Base-by-base conservation (phyloP, 2,113 vertebrate species). In the Hippocampus abdominalis region DNA sequence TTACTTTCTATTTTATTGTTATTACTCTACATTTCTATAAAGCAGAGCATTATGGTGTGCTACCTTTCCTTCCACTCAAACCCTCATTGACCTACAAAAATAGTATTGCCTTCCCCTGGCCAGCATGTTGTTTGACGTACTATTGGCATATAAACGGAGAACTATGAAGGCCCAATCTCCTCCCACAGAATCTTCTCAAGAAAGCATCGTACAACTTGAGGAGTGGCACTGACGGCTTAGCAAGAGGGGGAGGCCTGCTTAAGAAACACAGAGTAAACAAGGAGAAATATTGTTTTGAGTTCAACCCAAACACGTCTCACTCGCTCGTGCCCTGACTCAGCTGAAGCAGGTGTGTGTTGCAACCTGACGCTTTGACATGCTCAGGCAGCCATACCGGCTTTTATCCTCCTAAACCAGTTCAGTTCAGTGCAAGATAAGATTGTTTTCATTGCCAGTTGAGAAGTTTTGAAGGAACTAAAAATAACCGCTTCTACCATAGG, bases 311-410 rank as follows among this genome's bases (percentile, higher is more conserved):
- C n/a, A 63, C 57, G 72, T 70, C 73, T 81, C 68, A 46, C 72
- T 81, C 12, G 44, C 48, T 66, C 64, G 40, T 76, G 76, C 36
- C 72, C 78, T 75, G 85, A 84, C 74, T 81, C 77, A 81, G 76
- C 75, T 81, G 74, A 77, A 75, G 42, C 80, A 90, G 87, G 86
- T 89, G 85, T 88, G 87, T 71, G 73, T 63, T 75, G 32, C 76
- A 74, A 79, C 77, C 76, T 70, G 49, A 57, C 83, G 78, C 70
- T 2, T 2, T 21, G 78, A 68, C 81, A 48, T 79, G 85, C 84
- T 87, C 71, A 68, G 79, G 75, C 80, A 86, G 64, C 67, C 61
- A 61, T 68, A 69, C 76, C 13, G 5, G 29, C 62, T 54, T 71
- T 69, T 57, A 39, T 61, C 68, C 62, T 42, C 36, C 36, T 42